These are phyloP conservation scores for Cenopis cana DNA, from an alignment of 2,888 invertebrate species.

Conservation along the genomic window DNA sequence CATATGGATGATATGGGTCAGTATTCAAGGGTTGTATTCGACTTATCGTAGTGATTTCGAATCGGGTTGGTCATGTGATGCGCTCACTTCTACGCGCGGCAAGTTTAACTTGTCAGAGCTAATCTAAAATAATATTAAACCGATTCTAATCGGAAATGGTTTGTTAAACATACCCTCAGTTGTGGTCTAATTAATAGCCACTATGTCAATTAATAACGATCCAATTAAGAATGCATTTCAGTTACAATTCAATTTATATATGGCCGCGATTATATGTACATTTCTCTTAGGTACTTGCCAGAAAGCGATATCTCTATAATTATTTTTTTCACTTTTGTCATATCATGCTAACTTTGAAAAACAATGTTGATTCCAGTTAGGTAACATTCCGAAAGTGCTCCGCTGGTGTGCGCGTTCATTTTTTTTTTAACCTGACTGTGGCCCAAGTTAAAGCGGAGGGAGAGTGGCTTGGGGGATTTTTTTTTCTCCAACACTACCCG, in stretches of 20 bases:
- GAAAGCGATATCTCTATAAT: not conserved
- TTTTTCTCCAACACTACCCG: too few species aligned
- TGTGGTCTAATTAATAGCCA: constrained; percentile 13
- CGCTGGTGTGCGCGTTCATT: too few species aligned
- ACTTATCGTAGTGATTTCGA: not conserved
- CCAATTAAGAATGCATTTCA: not conserved
- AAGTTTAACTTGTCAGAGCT: not conserved
- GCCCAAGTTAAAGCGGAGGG: too few species aligned
- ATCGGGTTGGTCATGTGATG: not conserved
- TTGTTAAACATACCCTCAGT: not conserved
- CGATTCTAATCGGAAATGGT: not conserved
- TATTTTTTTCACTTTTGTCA: not conserved
- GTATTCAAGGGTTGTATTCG: not conserved
- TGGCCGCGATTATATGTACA: not conserved
- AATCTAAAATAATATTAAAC: not conserved
- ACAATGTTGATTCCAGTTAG: not conserved
- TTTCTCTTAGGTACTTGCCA: not conserved
- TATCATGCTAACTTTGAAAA: not conserved
- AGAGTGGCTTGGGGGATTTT: too few species aligned
- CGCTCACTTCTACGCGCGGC: not conserved
- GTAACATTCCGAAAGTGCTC: too few species aligned
- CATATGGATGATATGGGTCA: not conserved
- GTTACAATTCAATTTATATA: not conserved
- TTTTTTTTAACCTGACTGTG: too few species aligned
- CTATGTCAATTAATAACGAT: not conserved